Conservation (phyloP, 2,113 vertebrate species). For the Petrocephalus zakoni region DNA sequence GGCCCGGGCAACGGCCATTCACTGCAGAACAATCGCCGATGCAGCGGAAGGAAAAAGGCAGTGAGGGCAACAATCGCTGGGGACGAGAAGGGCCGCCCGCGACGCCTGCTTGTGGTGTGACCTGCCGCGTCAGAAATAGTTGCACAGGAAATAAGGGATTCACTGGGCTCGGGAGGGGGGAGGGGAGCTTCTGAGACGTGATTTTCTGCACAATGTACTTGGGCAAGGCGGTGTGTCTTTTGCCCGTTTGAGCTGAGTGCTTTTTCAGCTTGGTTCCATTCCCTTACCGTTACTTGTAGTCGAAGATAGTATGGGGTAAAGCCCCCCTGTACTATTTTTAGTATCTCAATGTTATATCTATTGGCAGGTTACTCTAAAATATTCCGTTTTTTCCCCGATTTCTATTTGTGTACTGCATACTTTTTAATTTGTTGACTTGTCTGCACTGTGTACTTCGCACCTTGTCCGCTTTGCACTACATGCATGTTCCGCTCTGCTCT, state of each 20-base stretch:
- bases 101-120: neutral
- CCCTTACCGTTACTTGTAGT: neutral
- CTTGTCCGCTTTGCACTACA: neutral
- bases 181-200: neutral
- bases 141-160: slow-evolving; percentile 7
- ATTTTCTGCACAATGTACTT: slow-evolving; percentile 8
- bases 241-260: neutral
- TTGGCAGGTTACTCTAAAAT: neutral
- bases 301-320: neutral
- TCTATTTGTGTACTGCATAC: neutral
- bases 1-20: neutral
- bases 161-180: neutral
- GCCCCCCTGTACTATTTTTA: neutral
- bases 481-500: neutral
- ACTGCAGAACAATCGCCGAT: slow-evolving; percentile 11
- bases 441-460: neutral
- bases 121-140: slow-evolving; percentile 15
- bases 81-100: neutral
- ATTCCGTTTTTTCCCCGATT: neutral
- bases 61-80: neutral
- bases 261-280: neutral
- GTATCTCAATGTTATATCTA: neutral
- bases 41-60: slow-evolving; percentile 15
- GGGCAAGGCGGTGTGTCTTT: neutral
- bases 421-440: neutral